Percentiles rank a stretch among this genome's conserved stretches.
Evolutionary conservation across 2,888 invertebrate genomes (phyloP).

Genomic region (Bimastos eiseni): DNA sequence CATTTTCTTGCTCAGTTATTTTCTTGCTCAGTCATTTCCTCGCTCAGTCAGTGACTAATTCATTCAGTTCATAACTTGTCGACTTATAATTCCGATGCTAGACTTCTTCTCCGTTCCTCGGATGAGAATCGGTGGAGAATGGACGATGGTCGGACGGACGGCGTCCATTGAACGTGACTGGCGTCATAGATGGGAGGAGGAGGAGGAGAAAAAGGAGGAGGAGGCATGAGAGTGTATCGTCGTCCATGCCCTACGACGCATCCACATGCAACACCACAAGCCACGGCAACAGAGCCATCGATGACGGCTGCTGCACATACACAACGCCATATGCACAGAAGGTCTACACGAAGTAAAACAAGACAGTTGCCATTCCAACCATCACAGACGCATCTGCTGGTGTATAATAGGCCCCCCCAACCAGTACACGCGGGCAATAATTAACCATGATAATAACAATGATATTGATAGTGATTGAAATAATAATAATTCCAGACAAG

Average conservation of each 20-base stretch:
- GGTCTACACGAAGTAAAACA: too few species aligned
- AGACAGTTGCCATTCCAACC: background rate
- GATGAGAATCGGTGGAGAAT: background rate
- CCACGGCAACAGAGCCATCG: too few species aligned
- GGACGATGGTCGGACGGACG: background rate
- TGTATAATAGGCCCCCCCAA: too few species aligned
- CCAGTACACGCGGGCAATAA: background rate
- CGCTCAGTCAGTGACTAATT: background rate
- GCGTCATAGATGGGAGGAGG: too few species aligned
- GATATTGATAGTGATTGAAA: background rate
- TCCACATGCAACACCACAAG: background rate
- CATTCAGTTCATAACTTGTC: background rate
- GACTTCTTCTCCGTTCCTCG: background rate
- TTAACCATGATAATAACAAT: background rate
- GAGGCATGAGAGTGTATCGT: background rate
- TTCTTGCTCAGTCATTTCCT: background rate
- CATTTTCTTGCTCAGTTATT: background rate
- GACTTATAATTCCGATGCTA: background rate
- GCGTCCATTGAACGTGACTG: constrained; percentile 13
- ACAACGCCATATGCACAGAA: background rate
- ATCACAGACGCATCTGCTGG: background rate
- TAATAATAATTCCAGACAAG: background rate
- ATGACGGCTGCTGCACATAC: background rate
- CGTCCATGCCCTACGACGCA: background rate
- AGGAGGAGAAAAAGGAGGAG: too few species aligned